Base-by-base conservation (phyloP, 2,888 invertebrate species). In the Heliconius hortense region DNA sequence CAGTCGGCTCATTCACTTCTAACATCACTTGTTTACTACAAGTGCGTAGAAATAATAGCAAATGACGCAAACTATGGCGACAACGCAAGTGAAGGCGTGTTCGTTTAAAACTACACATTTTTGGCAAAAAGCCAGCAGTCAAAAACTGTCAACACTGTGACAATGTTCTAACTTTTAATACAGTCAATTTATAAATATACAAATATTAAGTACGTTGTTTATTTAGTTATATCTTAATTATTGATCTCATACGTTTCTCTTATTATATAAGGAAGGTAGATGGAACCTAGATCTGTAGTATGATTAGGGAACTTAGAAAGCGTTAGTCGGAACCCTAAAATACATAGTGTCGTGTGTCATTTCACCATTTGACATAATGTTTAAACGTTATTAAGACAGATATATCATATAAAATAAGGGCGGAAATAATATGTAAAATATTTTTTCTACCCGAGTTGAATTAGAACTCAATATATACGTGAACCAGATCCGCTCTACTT, bases 61-160 rank as follows among this genome's bases (percentile, higher is more conserved):
- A 68, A 73, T 78, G 79, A 79, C 79, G 79, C 77, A 71, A 76
- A 64, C 39, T 43, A 73, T 75, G 70, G 74, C 77, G 77, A 78
- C 77, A 77, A 76, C 70, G 56, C 71, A 56, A 74, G 35, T 35
- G 76, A 79, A 72, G 79, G 78, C 72, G 78, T 79, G 78, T 77
- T 53, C 35, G 69, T 67, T 56, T 73, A 60, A 67, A 67, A 75
- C 48, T 39, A 13, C 39, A 53, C 28, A 53, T 31, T 75, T 79
- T 78, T 79, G 80, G 77, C 81, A 81, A 70, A 63, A 72, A 59
- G 74, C 79, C 79, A 60, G n/a, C 31, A 69, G 18, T 72, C 59
- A 35, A 28, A 73, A 56, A 31, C 39, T 43, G 72, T 59, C 60
- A 60, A 66, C 35, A 72, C 26, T 67, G 48, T 70, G 63, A 74